Evolutionary conservation across 1,140 invertebrate species (phyloP).

Genomic region (Gryllus bimaculatus): DNA sequence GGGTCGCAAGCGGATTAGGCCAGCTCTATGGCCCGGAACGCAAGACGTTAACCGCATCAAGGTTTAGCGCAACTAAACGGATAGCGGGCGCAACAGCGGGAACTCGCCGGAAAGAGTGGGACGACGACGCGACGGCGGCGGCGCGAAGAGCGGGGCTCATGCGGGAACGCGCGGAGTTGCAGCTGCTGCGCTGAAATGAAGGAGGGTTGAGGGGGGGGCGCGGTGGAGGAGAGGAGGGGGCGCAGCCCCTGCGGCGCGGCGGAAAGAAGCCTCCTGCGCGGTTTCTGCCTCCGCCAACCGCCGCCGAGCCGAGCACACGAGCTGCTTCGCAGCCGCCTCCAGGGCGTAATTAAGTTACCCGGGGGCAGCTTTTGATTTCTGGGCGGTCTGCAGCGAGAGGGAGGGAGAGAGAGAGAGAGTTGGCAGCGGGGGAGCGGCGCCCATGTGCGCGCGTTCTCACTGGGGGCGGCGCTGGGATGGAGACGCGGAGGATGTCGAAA

Average conservation of each 20-base stretch:
- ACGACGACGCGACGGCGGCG: too few species aligned
- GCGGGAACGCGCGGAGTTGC: too few species aligned
- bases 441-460: not conserved
- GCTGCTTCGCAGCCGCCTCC: not conserved
- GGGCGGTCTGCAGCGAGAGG: not conserved
- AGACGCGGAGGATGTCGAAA: not conserved
- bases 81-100: not conserved
- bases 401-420: not conserved
- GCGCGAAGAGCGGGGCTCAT: too few species aligned
- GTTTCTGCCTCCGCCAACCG: not conserved
- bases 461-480: not conserved
- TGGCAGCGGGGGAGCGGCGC: not conserved
- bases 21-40: not conserved
- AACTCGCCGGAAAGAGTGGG: too few species aligned
- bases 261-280: too few species aligned
- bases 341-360: not conserved
- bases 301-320: not conserved
- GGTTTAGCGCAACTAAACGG: not conserved
- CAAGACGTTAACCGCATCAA: conserved; percentile 3
- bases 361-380: conserved; percentile 3
- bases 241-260: too few species aligned
- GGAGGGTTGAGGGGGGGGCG: too few species aligned
- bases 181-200: too few species aligned
- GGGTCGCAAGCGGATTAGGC: not conserved
- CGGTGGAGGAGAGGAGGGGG: too few species aligned